These are phyloP conservation scores for Jordanella pulchra DNA, from an alignment of 2,797 vertebrate genomes.

Conservation along the genomic window DNA sequence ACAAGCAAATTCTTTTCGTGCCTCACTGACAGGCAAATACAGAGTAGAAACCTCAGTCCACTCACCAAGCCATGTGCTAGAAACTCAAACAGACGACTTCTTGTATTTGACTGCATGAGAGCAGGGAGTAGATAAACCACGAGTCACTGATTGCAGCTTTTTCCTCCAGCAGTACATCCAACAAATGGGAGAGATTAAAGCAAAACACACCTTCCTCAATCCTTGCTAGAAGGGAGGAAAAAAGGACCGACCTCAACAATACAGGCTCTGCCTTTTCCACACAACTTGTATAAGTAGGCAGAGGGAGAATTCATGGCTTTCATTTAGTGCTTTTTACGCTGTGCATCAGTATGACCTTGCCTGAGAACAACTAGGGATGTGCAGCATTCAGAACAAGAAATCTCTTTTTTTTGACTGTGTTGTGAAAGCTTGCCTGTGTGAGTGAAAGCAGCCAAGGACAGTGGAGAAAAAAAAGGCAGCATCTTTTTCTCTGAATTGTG, in stretches of 20 bases:
- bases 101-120: slow-evolving; percentile 73
- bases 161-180: slow-evolving; percentile 32
- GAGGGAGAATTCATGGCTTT: slow-evolving; percentile 34
- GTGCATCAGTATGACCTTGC: slow-evolving; percentile 62
- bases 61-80: slow-evolving; percentile 81
- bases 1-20: slow-evolving; percentile 1
- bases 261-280: slow-evolving; percentile 50
- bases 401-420: slow-evolving; percentile 25
- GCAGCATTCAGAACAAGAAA: slow-evolving; percentile 49
- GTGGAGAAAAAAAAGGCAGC: slow-evolving; percentile 12
- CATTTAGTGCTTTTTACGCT: slow-evolving; percentile 52
- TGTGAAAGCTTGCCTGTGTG: slow-evolving; percentile 47
- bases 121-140: slow-evolving; percentile 25
- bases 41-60: slow-evolving; percentile 27
- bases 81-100: slow-evolving; percentile 81
- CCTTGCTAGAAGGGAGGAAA: slow-evolving; percentile 29
- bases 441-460: slow-evolving; percentile 70
- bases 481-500: slow-evolving; percentile 60
- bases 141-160: slow-evolving; percentile 37
- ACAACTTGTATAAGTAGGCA: slow-evolving; percentile 40
- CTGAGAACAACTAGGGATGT: slow-evolving; percentile 52
- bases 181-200: slow-evolving; percentile 37
- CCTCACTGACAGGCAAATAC: slow-evolving; percentile 5
- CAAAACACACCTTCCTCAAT: slow-evolving; percentile 32
- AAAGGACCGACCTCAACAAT: slow-evolving; percentile 46